A percentile compares a stretch with the other conserved stretches of the same genome.
These are phyloP conservation scores for Platygyra sinensis DNA, from an alignment of 64 coral and sea anemone species.

Conservation along the genomic window DNA sequence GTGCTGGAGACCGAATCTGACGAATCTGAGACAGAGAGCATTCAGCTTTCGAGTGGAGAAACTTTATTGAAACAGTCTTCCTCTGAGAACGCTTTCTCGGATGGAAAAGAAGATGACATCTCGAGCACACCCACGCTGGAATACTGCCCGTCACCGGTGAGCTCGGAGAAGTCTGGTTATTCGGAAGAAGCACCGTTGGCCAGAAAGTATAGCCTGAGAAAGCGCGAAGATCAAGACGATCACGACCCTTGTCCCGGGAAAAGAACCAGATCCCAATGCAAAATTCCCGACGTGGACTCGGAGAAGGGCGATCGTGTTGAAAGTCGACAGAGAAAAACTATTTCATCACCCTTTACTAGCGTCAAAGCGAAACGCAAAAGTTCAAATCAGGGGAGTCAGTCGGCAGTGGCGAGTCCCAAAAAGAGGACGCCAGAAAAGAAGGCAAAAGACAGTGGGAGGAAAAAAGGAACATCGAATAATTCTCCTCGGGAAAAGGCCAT, in stretches of 20 bases:
- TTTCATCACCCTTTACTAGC: not conserved
- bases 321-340: not conserved
- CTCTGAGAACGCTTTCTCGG: not conserved
- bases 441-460: not conserved
- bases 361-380: not conserved
- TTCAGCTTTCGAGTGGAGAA: constrained; percentile 1
- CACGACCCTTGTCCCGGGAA: not conserved
- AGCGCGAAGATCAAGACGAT: not conserved
- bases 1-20: not conserved
- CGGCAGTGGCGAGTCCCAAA: not conserved
- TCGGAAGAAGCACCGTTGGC: not conserved
- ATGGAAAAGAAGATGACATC: not conserved
- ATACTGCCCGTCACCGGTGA: not conserved
- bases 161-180: constrained; percentile 27
- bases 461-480: not conserved
- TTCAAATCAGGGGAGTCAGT: not conserved
- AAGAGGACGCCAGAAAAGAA: not conserved
- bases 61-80: not conserved
- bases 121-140: constrained; percentile 32
- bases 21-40: constrained; percentile 31
- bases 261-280: constrained; percentile 9
- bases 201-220: not conserved
- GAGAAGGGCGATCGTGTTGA: not conserved
- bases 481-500: not conserved
- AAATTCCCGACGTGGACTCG: not conserved